phyloP scores from a whole-genome alignment of 2,797 vertebrate genomes.

The Coregonus sp. region DNA sequence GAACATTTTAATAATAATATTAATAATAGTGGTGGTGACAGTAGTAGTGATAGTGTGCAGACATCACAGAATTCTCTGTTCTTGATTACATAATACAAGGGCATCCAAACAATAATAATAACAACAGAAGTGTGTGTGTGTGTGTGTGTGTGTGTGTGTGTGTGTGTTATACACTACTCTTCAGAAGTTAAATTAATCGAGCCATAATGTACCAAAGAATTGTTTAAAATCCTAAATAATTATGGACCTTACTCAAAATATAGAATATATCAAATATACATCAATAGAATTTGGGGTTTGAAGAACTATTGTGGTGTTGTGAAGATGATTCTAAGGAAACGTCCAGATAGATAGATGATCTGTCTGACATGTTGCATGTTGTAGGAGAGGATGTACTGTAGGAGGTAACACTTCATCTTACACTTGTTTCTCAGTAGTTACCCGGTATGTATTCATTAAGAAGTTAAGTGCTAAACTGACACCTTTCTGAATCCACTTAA shows the following conservation, averaged over 20 bases:
- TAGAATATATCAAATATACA: not conserved
- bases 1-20: not conserved
- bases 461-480: too few species aligned
- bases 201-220: not conserved
- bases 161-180: not conserved
- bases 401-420: too few species aligned
- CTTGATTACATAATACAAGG: conserved; percentile 1
- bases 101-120: not conserved
- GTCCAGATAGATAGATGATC: too few species aligned
- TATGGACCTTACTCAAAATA: not conserved
- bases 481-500: too few species aligned
- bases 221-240: not conserved
- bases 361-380: too few species aligned
- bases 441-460: too few species aligned
- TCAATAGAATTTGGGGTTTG: not conserved
- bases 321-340: too few species aligned
- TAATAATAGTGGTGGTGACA: not conserved
- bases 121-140: not conserved
- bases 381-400: too few species aligned
- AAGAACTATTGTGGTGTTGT: too few species aligned
- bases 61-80: conserved; percentile 1
- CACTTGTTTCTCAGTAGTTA: too few species aligned
- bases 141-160: conserved; percentile 5
- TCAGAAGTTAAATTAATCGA: not conserved
- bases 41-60: not conserved